Percentiles rank a stretch among this genome's conserved stretches.
Conservation (phyloP, 2,797 vertebrate species). For the Fundulus diaphanus region DNA sequence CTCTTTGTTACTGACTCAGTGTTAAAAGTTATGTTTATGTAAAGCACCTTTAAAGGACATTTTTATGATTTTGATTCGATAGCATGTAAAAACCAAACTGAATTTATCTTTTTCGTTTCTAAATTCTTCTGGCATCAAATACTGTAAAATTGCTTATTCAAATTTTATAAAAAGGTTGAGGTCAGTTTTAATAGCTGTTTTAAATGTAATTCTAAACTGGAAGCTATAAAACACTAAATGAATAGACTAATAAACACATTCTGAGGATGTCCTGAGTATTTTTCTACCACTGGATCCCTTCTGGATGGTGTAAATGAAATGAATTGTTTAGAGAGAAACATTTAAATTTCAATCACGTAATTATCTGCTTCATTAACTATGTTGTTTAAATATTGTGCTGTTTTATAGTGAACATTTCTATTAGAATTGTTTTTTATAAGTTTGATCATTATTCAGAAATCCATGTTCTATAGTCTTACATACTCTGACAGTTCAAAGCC, state of each 20-base stretch:
- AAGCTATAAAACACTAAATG: too few relatives aligned
- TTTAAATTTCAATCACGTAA: background rate
- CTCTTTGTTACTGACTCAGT: too few relatives aligned
- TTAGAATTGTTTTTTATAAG: background rate
- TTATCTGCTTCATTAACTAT: background rate
- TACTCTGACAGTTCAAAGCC: background rate
- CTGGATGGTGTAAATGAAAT: background rate
- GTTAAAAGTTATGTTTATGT: too few relatives aligned
- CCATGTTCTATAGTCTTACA: background rate
- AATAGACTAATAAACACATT: background rate
- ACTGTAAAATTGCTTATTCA: too few relatives aligned
- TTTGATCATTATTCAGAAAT: background rate
- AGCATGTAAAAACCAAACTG: too few relatives aligned
- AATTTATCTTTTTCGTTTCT: too few relatives aligned
- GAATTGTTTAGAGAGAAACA: background rate
- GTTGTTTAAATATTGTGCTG: background rate
- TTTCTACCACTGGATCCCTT: background rate
- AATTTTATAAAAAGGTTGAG: too few relatives aligned
- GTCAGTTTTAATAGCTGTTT: too few relatives aligned
- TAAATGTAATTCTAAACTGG: too few relatives aligned
- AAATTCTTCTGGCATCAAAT: too few relatives aligned
- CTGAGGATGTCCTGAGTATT: background rate
- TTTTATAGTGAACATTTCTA: background rate
- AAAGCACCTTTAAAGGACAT: too few relatives aligned
- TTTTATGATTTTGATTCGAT: too few relatives aligned